phyloP scores from a whole-genome alignment of 2,888 invertebrate genomes.

The Ypsolopha scabrella region DNA sequence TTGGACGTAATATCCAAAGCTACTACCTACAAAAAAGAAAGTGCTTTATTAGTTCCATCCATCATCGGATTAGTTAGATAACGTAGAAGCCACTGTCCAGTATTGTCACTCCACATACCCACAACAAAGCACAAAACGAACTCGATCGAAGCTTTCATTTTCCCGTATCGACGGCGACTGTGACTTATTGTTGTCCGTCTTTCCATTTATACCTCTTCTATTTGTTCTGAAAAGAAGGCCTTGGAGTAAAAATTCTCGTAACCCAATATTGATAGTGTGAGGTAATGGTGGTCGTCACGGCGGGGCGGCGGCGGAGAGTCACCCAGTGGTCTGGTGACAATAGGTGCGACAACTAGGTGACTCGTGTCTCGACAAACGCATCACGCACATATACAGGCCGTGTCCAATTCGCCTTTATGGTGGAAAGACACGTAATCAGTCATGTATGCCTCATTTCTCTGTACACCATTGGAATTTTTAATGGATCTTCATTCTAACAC shows the following conservation, averaged over 20 bases:
- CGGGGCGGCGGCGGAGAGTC: constrained; percentile 40
- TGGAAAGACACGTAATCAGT: constrained; percentile 9
- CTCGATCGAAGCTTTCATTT: constrained; percentile 50
- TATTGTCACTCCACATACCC: constrained; percentile 39
- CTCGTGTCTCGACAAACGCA: constrained; percentile 39
- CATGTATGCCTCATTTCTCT: constrained; percentile 1
- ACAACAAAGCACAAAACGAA: constrained; percentile 47
- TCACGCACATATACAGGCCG: constrained; percentile 47
- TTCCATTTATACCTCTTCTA: constrained; percentile 64
- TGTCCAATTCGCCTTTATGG: constrained; percentile 22
- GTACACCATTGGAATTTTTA: background rate
- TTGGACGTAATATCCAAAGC: constrained; percentile 43
- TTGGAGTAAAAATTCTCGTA: constrained; percentile 69
- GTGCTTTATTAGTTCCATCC: background rate
- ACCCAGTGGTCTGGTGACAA: constrained; percentile 59
- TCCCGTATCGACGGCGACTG: constrained; percentile 54
- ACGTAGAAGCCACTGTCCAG: background rate
- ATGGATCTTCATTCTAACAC: background rate
- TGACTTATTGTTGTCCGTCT: constrained; percentile 50
- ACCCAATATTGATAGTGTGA: constrained; percentile 68
- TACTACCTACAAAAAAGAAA: constrained; percentile 35
- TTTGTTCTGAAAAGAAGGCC: constrained; percentile 64
- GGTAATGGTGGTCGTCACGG: constrained; percentile 36
- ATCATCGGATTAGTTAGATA: background rate
- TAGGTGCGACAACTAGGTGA: constrained; percentile 68